Evolutionary conservation across 2,888 invertebrate genomes (phyloP), one percentile per base, ranked within the genome.

Genomic region (Morpho helenor): DNA sequence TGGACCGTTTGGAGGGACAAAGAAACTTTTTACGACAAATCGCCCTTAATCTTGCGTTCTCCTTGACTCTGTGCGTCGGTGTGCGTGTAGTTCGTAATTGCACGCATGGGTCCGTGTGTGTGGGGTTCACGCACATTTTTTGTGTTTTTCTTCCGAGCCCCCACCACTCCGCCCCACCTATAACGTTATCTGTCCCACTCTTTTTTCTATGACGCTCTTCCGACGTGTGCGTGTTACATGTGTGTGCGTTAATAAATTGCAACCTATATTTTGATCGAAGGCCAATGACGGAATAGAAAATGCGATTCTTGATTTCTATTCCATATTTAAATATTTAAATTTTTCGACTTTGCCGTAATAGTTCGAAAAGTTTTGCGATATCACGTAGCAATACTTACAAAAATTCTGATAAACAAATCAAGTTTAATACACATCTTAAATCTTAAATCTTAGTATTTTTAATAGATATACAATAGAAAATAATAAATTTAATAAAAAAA

Each of bases 181-280:
- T 79, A 80, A 79, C 76, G 78, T 84, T 80, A 82, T 87, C 86
- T 85, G 83, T 89, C 89, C 87, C 84, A 84, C 88, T 89, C 88
- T 88, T 86, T 87, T 68, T 85, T 85, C 87, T 87, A 88, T 87
- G 80, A 81, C 74, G 68, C 72, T 74, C 71, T 56, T 40, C 46
- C 62, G 62, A 61, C 65, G 82, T 83, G 80, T 84, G 87, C 76
- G 80, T 83, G 68, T 22, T 9, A 6, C 62, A 49, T 66, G 68
- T 78, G 86, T 84, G 80, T 82, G 85, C 70, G 84, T 85, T 84
- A 82, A 83, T 82, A 84, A 86, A 88, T 84, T 84, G 82, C 85
- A 88, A 86, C 84, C 85, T 84, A 87, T 87, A 88, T 88, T 89
- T 87, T 84, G 82, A 85, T 84, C 80, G 82, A 85, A 85, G 85